Conservation (phyloP, 1,140 invertebrate genomes). For the Hycleus cichorii region DNA sequence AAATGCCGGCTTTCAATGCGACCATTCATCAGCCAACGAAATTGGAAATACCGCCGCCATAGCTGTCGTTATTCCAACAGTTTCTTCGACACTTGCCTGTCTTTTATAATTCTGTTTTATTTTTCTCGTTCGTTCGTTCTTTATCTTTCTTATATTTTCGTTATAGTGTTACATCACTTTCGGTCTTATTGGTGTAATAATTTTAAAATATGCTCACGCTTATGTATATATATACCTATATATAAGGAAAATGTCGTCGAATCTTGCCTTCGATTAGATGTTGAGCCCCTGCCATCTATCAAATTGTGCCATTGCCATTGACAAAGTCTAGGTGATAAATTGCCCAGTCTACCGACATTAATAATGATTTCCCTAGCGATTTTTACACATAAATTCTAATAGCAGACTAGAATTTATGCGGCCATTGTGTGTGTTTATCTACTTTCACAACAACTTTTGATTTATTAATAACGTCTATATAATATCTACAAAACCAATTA, state of each 20-base stretch:
- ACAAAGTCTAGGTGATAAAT: constrained; percentile 13
- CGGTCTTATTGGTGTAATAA: not conserved
- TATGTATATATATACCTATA: not conserved
- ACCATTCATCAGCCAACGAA: constrained; percentile 10
- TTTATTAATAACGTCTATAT: no score
- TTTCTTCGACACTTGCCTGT: not conserved
- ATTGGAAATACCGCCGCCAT: constrained; percentile 9
- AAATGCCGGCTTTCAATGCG: constrained; percentile 16
- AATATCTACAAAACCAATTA: no score
- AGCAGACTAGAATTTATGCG: constrained; percentile 12
- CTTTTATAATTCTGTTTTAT: not conserved
- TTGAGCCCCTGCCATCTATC: constrained; percentile 8
- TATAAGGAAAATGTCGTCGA: not conserved
- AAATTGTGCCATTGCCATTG: not conserved
- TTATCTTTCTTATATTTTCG: no score
- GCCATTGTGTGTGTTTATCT: constrained; percentile 15
- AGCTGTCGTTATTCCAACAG: not conserved
- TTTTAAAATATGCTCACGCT: not conserved
- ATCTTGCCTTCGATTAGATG: not conserved
- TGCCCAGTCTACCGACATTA: constrained; percentile 8
- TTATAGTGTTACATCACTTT: not conserved
- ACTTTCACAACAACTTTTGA: constrained; percentile 5
- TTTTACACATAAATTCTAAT: constrained; percentile 17
- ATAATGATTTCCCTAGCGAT: constrained; percentile 16
- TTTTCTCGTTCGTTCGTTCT: not conserved